These are phyloP conservation scores for Euura saliciscinereae DNA, from an alignment of 1,140 invertebrate genomes.

Conservation along the genomic window DNA sequence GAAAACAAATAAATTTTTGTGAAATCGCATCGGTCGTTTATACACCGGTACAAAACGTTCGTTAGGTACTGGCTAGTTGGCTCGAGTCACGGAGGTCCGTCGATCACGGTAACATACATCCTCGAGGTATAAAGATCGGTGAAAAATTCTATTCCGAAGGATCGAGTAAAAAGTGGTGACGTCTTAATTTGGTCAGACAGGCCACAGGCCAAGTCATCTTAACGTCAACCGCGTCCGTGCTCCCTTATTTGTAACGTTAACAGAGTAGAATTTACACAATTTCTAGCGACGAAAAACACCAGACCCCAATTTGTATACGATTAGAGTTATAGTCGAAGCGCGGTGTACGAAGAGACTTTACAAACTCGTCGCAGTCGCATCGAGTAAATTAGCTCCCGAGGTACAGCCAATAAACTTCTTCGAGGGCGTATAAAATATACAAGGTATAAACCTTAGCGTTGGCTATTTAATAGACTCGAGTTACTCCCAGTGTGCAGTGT, in stretches of 20 bases:
- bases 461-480: not conserved
- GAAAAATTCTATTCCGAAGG: not conserved
- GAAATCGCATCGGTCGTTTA: not conserved
- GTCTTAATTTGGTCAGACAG: slow-evolving; percentile 5
- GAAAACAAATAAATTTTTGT: not conserved
- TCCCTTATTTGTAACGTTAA: too few relatives aligned
- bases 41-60: not conserved
- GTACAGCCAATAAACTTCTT: not conserved
- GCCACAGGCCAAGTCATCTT: not conserved
- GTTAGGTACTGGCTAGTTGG: slow-evolving; percentile 3
- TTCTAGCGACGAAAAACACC: too few relatives aligned
- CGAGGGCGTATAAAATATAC: not conserved
- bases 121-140: not conserved
- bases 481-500: not conserved
- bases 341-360: too few relatives aligned
- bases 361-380: too few relatives aligned
- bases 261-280: too few relatives aligned
- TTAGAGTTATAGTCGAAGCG: too few relatives aligned
- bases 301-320: too few relatives aligned
- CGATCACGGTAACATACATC: not conserved
- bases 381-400: not conserved
- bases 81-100: not conserved
- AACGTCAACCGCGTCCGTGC: too few relatives aligned
- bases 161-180: not conserved
- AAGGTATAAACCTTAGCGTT: not conserved